Evolutionary conservation across 2,113 vertebrate genomes (phyloP).

Genomic region (Oostethus manadensis): DNA sequence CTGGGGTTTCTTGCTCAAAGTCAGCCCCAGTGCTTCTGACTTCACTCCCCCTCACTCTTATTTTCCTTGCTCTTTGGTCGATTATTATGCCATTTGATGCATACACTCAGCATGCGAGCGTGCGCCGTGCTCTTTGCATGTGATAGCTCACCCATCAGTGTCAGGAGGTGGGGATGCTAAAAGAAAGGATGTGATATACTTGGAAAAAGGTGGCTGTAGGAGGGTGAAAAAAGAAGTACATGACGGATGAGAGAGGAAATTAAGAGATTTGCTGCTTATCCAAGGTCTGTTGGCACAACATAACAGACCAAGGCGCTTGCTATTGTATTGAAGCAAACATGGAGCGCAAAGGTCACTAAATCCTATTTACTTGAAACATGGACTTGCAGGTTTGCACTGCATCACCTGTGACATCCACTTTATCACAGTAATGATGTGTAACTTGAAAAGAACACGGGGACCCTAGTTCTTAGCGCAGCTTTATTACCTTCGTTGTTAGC

Average conservation of each 20-base stretch:
- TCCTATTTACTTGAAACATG: constrained; percentile 22
- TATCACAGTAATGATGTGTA: background rate
- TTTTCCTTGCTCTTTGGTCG: constrained; percentile 19
- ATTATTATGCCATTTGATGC: constrained; percentile 41
- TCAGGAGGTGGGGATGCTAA: constrained; percentile 1
- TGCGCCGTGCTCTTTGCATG: constrained; percentile 22
- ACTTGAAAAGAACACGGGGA: constrained; percentile 4
- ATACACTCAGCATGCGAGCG: constrained; percentile 20
- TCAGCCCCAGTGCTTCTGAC: constrained; percentile 27
- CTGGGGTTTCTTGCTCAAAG: constrained; percentile 44
- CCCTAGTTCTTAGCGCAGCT: constrained; percentile 11
- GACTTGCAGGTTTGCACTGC: background rate
- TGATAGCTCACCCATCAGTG: constrained; percentile 40
- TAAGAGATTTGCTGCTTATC: constrained; percentile 10
- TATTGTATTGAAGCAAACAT: constrained; percentile 3
- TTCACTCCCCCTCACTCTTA: constrained; percentile 22
- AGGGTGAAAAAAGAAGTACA: background rate
- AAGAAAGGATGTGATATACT: constrained; percentile 34
- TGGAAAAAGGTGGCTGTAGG: background rate
- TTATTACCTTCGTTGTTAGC: constrained; percentile 10
- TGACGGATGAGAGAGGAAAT: too few species aligned
- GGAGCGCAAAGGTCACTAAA: constrained; percentile 17
- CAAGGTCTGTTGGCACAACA: constrained; percentile 25
- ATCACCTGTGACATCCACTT: constrained; percentile 6
- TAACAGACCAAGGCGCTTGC: background rate